phyloP scores from a whole-genome alignment of 2,888 invertebrate species.

The Nasonovia ribisnigri region DNA sequence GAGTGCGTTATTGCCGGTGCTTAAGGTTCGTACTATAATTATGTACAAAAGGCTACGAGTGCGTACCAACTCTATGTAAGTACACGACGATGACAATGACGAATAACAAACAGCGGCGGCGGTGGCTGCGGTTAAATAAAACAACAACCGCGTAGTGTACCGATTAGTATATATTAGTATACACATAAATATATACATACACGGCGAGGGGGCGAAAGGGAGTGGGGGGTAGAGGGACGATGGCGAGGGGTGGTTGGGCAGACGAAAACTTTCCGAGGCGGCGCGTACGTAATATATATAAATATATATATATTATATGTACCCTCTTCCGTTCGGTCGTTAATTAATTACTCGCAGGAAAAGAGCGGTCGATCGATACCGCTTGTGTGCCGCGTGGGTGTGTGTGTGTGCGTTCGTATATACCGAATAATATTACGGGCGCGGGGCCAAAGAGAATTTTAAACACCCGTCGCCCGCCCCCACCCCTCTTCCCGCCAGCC shows the following conservation, averaged over 20 bases:
- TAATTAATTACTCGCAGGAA: conserved; percentile 55
- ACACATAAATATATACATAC: neutral
- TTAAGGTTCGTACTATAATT: neutral
- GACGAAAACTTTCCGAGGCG: conserved; percentile 30
- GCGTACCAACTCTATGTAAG: neutral
- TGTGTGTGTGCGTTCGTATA: neutral
- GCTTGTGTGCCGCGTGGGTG: neutral
- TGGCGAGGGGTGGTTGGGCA: neutral
- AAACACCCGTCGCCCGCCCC: conserved; percentile 28
- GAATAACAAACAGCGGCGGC: neutral
- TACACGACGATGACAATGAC: conserved; percentile 34
- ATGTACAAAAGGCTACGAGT: neutral
- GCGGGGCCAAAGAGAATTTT: conserved; percentile 47
- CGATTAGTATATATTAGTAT: conserved; percentile 46
- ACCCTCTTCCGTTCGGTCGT: neutral
- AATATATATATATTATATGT: neutral
- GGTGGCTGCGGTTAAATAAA: conserved; percentile 16
- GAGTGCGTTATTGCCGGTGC: neutral
- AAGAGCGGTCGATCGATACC: conserved; percentile 52
- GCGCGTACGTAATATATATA: neutral
- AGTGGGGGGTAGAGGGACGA: neutral
- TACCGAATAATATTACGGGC: neutral
- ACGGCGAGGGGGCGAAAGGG: neutral
- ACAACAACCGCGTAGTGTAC: conserved; percentile 20
- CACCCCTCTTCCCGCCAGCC: neutral